Percentiles rank a stretch among this genome's conserved stretches.
phyloP scores from a whole-genome alignment of 2,113 vertebrate genomes.

The Syrmaticus mikado region DNA sequence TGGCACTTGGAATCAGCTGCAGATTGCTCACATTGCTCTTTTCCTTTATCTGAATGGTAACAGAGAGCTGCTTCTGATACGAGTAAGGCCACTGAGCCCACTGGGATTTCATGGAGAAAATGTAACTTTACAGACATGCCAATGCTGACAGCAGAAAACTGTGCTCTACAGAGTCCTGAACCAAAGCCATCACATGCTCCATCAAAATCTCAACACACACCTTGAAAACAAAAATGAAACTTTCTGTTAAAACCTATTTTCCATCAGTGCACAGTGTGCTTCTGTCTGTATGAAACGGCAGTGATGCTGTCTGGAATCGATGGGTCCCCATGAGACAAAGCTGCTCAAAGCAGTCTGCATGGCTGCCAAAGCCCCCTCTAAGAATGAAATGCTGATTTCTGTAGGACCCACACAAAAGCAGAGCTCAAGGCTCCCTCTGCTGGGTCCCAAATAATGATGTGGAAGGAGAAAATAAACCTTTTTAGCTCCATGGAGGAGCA shows the following conservation, averaged over 20 bases:
- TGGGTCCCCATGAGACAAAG: background rate
- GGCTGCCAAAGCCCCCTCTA: background rate
- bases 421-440: slow-evolving; percentile 48
- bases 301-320: background rate
- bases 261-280: background rate
- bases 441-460: background rate
- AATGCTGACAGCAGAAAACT: background rate
- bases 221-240: background rate
- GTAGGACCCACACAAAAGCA: background rate
- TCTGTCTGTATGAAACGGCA: background rate
- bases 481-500: background rate
- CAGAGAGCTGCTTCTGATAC: slow-evolving; percentile 44
- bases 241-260: background rate
- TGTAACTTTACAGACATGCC: too few species aligned
- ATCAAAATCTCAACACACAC: background rate
- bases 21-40: background rate
- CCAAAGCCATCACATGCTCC: background rate
- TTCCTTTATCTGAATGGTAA: background rate
- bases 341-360: rapidly evolving
- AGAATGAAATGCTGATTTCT: background rate
- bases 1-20: slow-evolving; percentile 51
- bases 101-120: background rate
- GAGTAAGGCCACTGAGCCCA: slow-evolving; percentile 36
- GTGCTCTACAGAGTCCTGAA: background rate
- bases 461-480: background rate